Evolutionary conservation across 1,140 invertebrate species (phyloP).

Genomic region (Cecropterus lyciades): DNA sequence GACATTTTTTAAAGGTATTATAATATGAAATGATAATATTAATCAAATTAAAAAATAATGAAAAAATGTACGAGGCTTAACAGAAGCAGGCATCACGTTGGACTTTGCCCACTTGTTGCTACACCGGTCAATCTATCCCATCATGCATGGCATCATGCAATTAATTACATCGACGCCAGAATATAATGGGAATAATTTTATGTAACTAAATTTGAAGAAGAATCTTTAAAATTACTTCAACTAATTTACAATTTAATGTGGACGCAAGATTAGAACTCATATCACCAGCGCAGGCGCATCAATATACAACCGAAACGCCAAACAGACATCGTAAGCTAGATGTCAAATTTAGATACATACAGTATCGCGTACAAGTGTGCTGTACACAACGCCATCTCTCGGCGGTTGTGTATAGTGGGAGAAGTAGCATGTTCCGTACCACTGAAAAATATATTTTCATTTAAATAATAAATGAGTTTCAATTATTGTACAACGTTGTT

Average conservation of each 20-base stretch:
- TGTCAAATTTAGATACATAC: conserved; percentile 24
- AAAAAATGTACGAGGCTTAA: conserved; percentile 65
- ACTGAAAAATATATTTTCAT: too few species aligned
- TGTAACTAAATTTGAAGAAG: too few species aligned
- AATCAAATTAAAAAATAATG: background rate
- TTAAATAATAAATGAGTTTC: too few species aligned
- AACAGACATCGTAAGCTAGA: background rate
- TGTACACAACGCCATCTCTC: conserved; percentile 46
- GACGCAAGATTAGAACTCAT: conserved; percentile 36
- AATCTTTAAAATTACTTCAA: too few species aligned
- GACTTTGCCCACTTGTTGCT: conserved; percentile 73
- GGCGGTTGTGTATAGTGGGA: background rate
- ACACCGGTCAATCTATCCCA: conserved; percentile 69
- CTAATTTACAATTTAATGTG: too few species aligned
- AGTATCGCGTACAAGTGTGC: background rate
- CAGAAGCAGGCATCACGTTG: conserved; percentile 69
- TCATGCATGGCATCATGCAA: conserved; percentile 53
- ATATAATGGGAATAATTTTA: conserved; percentile 53
- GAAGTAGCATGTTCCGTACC: background rate
- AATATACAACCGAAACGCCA: conserved; percentile 29
- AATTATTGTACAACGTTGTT: too few species aligned
- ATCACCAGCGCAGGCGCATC: background rate
- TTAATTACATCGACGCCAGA: conserved; percentile 45
- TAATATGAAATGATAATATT: too few species aligned
- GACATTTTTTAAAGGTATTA: too few species aligned